phyloP scores from a whole-genome alignment of 2,888 invertebrate species.

The Hemicrepidius hirtus region DNA sequence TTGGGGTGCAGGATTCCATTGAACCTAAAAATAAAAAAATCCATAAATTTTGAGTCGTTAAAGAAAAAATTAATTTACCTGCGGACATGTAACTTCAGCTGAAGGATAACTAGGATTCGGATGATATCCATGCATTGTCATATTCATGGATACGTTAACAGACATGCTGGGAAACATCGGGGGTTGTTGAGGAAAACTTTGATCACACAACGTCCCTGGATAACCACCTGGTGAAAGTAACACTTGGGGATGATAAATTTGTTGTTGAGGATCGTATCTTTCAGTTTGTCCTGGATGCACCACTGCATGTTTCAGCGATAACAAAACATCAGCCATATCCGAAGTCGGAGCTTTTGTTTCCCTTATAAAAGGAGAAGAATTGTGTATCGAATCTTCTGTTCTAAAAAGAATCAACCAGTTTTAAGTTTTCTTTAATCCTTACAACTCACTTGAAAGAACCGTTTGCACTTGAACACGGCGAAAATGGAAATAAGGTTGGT shows the following conservation, averaged over 20 bases:
- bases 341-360: slow-evolving; percentile 74
- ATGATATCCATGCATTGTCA: slow-evolving; percentile 93
- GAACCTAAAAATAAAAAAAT: slow-evolving; percentile 75
- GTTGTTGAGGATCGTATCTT: slow-evolving; percentile 65
- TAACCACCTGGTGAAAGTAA: slow-evolving; percentile 76
- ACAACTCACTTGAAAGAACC: slow-evolving; percentile 60
- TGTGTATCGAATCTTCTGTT: slow-evolving; percentile 53
- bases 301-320: slow-evolving; percentile 91
- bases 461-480: slow-evolving; percentile 82
- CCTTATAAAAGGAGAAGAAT: slow-evolving; percentile 55
- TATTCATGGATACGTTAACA: slow-evolving; percentile 98
- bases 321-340: slow-evolving; percentile 91
- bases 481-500: slow-evolving; percentile 90
- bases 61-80: slow-evolving; percentile 71
- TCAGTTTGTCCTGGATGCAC: slow-evolving; percentile 82
- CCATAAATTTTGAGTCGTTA: neutral
- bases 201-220: slow-evolving; percentile 64
- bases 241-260: slow-evolving; percentile 75
- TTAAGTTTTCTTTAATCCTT: neutral
- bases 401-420: slow-evolving; percentile 45
- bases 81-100: slow-evolving; percentile 80
- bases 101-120: slow-evolving; percentile 70
- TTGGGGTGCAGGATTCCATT: slow-evolving; percentile 81
- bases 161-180: slow-evolving; percentile 93
- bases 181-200: slow-evolving; percentile 66